Conservation (phyloP, 2,113 vertebrate genomes). For the Salvelinus fontinalis region DNA sequence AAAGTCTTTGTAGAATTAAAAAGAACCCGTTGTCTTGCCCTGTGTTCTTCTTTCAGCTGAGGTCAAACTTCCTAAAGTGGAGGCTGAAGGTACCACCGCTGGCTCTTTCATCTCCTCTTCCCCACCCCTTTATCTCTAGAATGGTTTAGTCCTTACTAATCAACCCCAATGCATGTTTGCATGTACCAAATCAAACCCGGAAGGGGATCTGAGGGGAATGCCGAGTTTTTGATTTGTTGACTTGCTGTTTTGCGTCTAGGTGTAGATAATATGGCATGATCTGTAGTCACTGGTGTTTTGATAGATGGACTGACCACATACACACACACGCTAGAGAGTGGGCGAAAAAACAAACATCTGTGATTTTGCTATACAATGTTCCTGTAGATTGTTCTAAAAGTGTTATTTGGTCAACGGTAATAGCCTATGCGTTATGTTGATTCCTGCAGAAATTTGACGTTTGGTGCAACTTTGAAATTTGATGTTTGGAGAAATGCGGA, state of each 20-base stretch:
- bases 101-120: background rate
- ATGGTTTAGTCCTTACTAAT: constrained; percentile 64
- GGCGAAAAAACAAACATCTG: no score
- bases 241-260: constrained; percentile 2
- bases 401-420: no score
- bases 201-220: constrained; percentile 26
- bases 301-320: background rate
- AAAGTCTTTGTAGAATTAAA: background rate
- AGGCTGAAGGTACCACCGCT: constrained; percentile 80
- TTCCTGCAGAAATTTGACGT: no score
- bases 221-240: constrained; percentile 20
- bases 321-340: background rate
- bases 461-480: no score
- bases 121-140: constrained; percentile 46
- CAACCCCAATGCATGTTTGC: constrained; percentile 69
- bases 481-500: no score
- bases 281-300: background rate
- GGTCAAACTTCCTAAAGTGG: constrained; percentile 74
- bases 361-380: no score
- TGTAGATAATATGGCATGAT: constrained; percentile 6
- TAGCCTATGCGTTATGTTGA: no score
- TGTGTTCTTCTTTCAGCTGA: constrained; percentile 79
- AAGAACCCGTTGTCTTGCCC: constrained; percentile 66
- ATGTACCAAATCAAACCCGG: constrained; percentile 59
- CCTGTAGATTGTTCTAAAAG: no score